phyloP scores from a whole-genome alignment of 1,140 invertebrate genomes.

The Ceratitis capitata region DNA sequence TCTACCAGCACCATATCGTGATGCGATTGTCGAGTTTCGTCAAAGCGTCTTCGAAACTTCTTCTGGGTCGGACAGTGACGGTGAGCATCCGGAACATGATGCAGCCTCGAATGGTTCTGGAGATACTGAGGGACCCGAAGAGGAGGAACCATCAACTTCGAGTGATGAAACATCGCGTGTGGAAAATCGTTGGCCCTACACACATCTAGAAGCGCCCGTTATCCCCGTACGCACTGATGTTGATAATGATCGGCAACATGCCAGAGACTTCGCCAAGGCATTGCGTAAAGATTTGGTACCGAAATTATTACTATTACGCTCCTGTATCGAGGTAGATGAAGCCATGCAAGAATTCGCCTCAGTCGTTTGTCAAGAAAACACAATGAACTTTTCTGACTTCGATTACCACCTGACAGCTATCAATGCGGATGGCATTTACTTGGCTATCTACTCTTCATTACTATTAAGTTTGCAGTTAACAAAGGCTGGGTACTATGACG shows the following conservation, averaged over 20 bases:
- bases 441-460: slow-evolving; percentile 86
- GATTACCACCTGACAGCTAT: slow-evolving; percentile 80
- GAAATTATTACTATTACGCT: slow-evolving; percentile 70
- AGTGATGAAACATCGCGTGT: slow-evolving; percentile 61
- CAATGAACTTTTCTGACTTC: slow-evolving; percentile 64
- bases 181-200: slow-evolving; percentile 63
- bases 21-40: slow-evolving; percentile 69
- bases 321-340: slow-evolving; percentile 78
- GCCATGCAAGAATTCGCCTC: slow-evolving; percentile 91
- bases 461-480: slow-evolving; percentile 85
- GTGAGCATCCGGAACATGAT: slow-evolving; percentile 66
- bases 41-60: slow-evolving; percentile 70
- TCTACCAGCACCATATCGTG: slow-evolving; percentile 79
- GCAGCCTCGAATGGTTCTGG: slow-evolving; percentile 72
- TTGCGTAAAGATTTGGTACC: slow-evolving; percentile 73
- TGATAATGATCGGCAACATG: slow-evolving; percentile 63
- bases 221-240: slow-evolving; percentile 60
- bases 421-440: slow-evolving; percentile 94
- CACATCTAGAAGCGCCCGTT: slow-evolving; percentile 60
- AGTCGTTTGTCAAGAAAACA: slow-evolving; percentile 86
- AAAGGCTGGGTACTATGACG: slow-evolving; percentile 79
- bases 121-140: slow-evolving; percentile 79
- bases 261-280: slow-evolving; percentile 59
- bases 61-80: slow-evolving; percentile 68
- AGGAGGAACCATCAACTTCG: slow-evolving; percentile 64